These are phyloP conservation scores for Drosophila navojoa DNA, from an alignment of 1,140 invertebrate genomes.

Conservation along the genomic window DNA sequence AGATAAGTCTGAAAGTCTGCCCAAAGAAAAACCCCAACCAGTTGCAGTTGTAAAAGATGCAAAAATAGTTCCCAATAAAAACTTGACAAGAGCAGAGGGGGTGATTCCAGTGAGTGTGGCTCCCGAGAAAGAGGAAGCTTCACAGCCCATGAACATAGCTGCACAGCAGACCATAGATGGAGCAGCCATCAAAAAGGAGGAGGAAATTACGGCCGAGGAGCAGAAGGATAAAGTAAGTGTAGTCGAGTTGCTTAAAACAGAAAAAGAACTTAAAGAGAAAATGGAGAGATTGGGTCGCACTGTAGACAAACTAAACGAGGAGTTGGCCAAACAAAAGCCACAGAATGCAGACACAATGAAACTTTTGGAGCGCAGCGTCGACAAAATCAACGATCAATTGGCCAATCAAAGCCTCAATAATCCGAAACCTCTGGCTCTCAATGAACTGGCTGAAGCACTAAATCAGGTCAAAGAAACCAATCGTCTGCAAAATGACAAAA, in stretches of 20 bases:
- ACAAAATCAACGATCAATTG: slow-evolving; percentile 84
- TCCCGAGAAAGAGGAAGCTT: not conserved
- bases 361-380: slow-evolving; percentile 84
- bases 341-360: slow-evolving; percentile 83
- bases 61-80: slow-evolving; percentile 25
- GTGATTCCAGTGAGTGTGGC: not conserved
- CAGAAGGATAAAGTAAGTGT: slow-evolving; percentile 82
- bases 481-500: slow-evolving; percentile 16
- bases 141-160: not conserved
- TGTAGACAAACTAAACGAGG: slow-evolving; percentile 85
- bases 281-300: slow-evolving; percentile 85
- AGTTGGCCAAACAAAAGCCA: slow-evolving; percentile 76
- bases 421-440: slow-evolving; percentile 21
- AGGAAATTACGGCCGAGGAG: slow-evolving; percentile 85
- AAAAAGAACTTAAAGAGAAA: slow-evolving; percentile 86
- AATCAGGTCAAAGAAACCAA: slow-evolving; percentile 41
- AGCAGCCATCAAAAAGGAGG: slow-evolving; percentile 85
- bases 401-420: slow-evolving; percentile 70
- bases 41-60: not conserved
- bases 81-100: slow-evolving; percentile 12
- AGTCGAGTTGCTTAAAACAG: slow-evolving; percentile 81
- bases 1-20: slow-evolving; percentile 7
- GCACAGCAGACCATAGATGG: slow-evolving; percentile 66
- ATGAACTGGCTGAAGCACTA: slow-evolving; percentile 56
- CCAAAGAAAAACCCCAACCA: slow-evolving; percentile 6